Percentiles rank a stretch among this genome's conserved stretches.
phyloP scores from a whole-genome alignment of 2,888 invertebrate species.

The Blera fallax region DNA sequence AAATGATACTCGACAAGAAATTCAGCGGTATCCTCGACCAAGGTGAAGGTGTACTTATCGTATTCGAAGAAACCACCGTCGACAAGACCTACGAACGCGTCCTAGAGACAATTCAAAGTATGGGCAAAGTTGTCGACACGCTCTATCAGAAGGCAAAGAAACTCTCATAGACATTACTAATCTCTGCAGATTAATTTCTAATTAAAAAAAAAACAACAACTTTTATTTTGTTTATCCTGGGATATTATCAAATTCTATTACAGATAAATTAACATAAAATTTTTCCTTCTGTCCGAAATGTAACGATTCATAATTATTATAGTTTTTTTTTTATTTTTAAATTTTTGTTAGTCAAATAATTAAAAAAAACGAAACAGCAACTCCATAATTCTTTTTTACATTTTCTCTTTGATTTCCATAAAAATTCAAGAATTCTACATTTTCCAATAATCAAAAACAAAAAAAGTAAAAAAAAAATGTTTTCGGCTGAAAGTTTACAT shows the following conservation, averaged over 20 bases:
- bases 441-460: neutral
- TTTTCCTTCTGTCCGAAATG: conserved; percentile 27
- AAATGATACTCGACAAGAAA: conserved; percentile 99
- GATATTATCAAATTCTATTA: conserved; percentile 54
- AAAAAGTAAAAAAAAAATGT: neutral
- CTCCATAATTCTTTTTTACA: neutral
- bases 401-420: neutral
- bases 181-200: conserved; percentile 54
- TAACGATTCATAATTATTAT: conserved; percentile 36
- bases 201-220: conserved; percentile 37
- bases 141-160: conserved; percentile 99
- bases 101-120: conserved; percentile 98
- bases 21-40: conserved; percentile 98
- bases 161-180: conserved; percentile 87
- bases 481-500: conserved; percentile 45
- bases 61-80: conserved; percentile 96
- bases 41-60: conserved; percentile 98
- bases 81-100: conserved; percentile 99
- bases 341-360: conserved; percentile 23
- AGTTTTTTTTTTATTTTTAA: conserved; percentile 18
- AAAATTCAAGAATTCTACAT: conserved; percentile 13
- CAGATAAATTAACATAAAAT: conserved; percentile 33
- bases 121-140: conserved; percentile 99
- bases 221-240: conserved; percentile 57
- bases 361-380: neutral